A percentile compares a stretch with the other conserved stretches of the same genome.
phyloP scores from a whole-genome alignment of 2,113 vertebrate genomes.

The Rhodinocichla rosea region DNA sequence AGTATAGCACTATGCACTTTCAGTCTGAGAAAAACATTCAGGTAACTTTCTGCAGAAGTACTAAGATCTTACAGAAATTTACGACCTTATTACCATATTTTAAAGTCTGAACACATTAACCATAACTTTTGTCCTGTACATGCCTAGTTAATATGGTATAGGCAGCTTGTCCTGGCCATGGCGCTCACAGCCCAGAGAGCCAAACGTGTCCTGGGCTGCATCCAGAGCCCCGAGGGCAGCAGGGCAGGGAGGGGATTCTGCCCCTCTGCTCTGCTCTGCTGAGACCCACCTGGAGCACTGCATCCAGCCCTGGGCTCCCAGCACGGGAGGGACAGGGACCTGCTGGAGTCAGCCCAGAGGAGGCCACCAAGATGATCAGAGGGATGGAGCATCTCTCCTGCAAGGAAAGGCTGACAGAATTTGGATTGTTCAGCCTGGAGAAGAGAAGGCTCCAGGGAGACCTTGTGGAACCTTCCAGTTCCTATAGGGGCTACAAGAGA shows the following conservation, averaged over 20 bases:
- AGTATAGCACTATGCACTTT: not conserved
- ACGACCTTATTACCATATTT: not conserved
- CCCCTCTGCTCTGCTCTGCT: not conserved
- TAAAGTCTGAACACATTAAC: not conserved
- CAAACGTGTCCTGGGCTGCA: not conserved
- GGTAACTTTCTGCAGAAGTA: not conserved
- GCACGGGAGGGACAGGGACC: not conserved
- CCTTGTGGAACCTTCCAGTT: not conserved
- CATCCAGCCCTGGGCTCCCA: not conserved
- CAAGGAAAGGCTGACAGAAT: not conserved
- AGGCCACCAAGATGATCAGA: accelerated
- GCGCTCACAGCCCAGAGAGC: not conserved
- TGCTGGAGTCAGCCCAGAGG: accelerated
- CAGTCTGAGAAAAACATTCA: not conserved
- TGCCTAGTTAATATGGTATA: not conserved
- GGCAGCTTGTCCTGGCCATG: not conserved
- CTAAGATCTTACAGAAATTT: not conserved
- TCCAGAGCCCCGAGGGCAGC: not conserved
- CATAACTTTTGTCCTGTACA: not conserved
- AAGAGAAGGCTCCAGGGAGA: not conserved
- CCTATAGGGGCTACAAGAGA: not conserved
- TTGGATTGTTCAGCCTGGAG: not conserved
- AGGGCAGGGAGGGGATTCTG: not conserved
- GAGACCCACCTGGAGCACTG: not conserved
- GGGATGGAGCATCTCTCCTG: accelerated